phyloP scores from a whole-genome alignment of 1,140 invertebrate species.

The Drosophila carrolli region DNA sequence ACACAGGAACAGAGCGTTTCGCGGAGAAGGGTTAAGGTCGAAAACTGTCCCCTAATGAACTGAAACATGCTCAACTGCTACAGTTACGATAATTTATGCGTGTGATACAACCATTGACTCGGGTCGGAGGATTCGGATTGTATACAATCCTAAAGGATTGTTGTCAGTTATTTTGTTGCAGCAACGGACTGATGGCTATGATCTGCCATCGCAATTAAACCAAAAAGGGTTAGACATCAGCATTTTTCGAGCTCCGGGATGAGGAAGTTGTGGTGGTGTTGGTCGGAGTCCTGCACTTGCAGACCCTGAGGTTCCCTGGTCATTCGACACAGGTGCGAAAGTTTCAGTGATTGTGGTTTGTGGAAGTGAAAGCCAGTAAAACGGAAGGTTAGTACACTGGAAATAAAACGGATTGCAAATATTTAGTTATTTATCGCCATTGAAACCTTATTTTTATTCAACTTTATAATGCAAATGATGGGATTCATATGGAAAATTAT shows the following conservation, averaged over 20 bases:
- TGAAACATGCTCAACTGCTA: constrained; percentile 70
- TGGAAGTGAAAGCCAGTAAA: constrained; percentile 13
- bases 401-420: background rate
- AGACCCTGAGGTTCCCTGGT: constrained; percentile 26
- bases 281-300: constrained; percentile 15
- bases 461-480: background rate
- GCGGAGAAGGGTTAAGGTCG: constrained; percentile 60
- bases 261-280: constrained; percentile 4
- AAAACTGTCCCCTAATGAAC: constrained; percentile 60
- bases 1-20: background rate
- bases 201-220: constrained; percentile 36
- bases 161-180: constrained; percentile 20
- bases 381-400: constrained; percentile 6
- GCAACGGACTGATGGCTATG: constrained; percentile 25
- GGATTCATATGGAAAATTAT: too few relatives aligned
- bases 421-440: background rate
- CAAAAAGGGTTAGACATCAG: constrained; percentile 61
- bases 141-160: constrained; percentile 5
- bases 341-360: constrained; percentile 43
- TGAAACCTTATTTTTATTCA: background rate
- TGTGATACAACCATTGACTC: constrained; percentile 72
- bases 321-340: constrained; percentile 52
- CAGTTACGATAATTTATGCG: constrained; percentile 74
- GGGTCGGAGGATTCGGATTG: constrained; percentile 9
- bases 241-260: background rate